Evolutionary conservation across 2,113 vertebrate species (phyloP).

Genomic region (Hepsetus odoe): DNA sequence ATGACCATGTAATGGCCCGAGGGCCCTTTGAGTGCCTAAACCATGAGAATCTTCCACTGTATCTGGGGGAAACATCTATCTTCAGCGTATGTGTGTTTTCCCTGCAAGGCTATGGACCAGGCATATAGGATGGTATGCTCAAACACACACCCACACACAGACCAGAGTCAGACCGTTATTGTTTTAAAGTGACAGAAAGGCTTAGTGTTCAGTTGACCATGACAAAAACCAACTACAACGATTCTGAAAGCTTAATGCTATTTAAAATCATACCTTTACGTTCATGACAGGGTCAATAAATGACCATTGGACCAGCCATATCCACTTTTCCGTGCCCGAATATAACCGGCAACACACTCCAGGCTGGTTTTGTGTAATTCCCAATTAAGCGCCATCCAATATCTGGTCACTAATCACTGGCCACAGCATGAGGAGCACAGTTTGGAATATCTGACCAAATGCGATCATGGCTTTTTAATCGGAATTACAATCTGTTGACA

Average conservation of each 20-base stretch:
- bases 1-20: slow-evolving; percentile 11
- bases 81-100: slow-evolving; percentile 1
- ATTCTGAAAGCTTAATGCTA: not conserved
- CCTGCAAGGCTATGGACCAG: not conserved
- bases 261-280: not conserved
- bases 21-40: slow-evolving; percentile 21
- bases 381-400: slow-evolving; percentile 26
- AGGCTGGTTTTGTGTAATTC: slow-evolving; percentile 1
- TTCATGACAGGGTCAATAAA: slow-evolving; percentile 10
- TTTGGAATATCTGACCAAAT: slow-evolving; percentile 27
- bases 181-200: not conserved
- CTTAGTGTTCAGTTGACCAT: slow-evolving; percentile 19
- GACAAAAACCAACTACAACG: not conserved
- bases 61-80: slow-evolving; percentile 7
- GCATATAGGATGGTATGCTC: not conserved
- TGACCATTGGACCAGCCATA: slow-evolving; percentile 13
- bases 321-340: not conserved
- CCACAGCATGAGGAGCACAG: not conserved
- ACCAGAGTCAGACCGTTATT: not conserved
- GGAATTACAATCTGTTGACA: slow-evolving; percentile 31
- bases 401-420: slow-evolving; percentile 31
- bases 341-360: not conserved
- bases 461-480: slow-evolving; percentile 31
- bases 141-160: not conserved
- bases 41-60: slow-evolving; percentile 1